These are phyloP conservation scores for Dicrostonyx torquatus DNA, from an alignment of 2,797 vertebrate genomes.

Conservation along the genomic window DNA sequence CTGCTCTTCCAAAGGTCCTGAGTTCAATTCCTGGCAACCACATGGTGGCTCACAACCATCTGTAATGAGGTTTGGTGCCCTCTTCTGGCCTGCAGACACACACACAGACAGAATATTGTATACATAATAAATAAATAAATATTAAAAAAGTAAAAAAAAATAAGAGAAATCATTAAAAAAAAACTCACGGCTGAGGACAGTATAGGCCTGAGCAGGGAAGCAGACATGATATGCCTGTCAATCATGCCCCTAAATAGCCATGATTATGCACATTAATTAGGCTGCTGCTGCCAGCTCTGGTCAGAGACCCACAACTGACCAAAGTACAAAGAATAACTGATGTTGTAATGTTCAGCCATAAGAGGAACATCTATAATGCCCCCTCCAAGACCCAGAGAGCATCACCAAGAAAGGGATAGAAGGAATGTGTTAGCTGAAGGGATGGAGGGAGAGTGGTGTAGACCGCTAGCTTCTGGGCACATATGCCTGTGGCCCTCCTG, in stretches of 20 bases:
- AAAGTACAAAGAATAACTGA: neutral
- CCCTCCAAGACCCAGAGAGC: neutral
- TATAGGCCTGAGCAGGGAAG: neutral
- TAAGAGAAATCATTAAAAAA: neutral
- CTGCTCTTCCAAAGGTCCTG: too few relatives aligned
- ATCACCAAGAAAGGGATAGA: too few relatives aligned
- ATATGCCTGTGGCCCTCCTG: neutral
- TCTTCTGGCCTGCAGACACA: too few relatives aligned
- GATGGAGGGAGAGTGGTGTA: neutral
- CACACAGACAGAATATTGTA: too few relatives aligned
- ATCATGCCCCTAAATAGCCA: neutral
- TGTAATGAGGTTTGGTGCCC: too few relatives aligned
- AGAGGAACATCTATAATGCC: neutral
- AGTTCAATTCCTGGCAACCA: too few relatives aligned
- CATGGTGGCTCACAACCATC: too few relatives aligned
- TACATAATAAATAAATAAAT: too few relatives aligned
- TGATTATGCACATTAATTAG: neutral
- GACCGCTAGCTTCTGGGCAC: neutral
- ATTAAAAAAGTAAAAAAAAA: too few relatives aligned
- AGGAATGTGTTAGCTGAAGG: neutral
- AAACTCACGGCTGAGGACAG: neutral
- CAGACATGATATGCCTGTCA: neutral
- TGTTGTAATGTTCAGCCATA: neutral
- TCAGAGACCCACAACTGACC: neutral
- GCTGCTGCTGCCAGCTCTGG: neutral